phyloP scores from a whole-genome alignment of 2,888 invertebrate genomes.

The Heliconius erato region DNA sequence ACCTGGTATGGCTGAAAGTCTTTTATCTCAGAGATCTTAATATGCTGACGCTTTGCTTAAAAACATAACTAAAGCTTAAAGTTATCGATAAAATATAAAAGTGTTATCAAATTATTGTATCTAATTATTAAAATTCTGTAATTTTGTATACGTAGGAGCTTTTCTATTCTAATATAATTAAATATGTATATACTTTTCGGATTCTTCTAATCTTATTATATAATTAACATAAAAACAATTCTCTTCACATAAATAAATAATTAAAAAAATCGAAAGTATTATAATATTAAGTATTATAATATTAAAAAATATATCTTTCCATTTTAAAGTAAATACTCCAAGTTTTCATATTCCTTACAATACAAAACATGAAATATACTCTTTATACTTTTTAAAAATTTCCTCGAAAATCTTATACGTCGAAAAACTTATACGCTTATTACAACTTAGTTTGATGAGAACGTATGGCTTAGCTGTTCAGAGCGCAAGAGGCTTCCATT shows the following conservation, averaged over 20 bases:
- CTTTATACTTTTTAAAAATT: no score
- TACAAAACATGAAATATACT: neutral
- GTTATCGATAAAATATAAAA: neutral
- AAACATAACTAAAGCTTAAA: neutral
- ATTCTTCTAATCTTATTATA: neutral
- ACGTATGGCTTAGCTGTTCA: no score
- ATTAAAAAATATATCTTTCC: neutral
- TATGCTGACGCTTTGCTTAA: neutral
- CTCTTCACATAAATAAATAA: neutral
- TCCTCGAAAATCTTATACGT: no score
- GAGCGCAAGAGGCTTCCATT: no score
- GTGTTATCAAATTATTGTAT: neutral
- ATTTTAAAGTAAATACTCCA: neutral
- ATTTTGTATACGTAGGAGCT: neutral
- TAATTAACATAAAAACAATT: neutral
- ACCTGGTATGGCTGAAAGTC: slow-evolving; percentile 71
- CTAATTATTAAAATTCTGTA: neutral
- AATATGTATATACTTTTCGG: neutral
- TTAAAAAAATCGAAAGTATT: neutral
- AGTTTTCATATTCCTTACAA: neutral
- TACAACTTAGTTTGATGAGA: no score
- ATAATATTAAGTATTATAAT: no score
- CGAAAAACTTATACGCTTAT: no score
- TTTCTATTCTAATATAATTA: neutral
- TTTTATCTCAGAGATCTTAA: slow-evolving; percentile 63